phyloP scores from a whole-genome alignment of 2,888 invertebrate species.

The Cerastis rubricosa region DNA sequence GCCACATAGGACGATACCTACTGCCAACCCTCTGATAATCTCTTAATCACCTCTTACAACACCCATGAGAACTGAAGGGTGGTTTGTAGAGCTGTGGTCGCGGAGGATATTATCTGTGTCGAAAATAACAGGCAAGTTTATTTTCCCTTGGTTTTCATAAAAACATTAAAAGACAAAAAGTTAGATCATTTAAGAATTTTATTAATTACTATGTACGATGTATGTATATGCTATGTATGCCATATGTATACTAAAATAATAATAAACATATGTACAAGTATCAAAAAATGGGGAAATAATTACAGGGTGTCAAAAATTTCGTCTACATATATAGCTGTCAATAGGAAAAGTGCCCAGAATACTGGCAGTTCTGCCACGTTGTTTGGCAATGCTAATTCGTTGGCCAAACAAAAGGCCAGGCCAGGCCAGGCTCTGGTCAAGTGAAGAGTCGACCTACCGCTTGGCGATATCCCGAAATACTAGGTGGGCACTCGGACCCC shows the following conservation, averaged over 20 bases:
- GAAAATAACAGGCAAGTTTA: conserved; percentile 7
- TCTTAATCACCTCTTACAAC: conserved; percentile 56
- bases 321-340: no score
- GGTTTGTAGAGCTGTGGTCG: conserved; percentile 23
- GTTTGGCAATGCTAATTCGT: not conserved
- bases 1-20: conserved; percentile 37
- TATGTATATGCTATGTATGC: no score
- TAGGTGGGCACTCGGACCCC: no score
- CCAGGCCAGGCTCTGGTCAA: no score
- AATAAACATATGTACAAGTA: not conserved
- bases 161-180: not conserved
- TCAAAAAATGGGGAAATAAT: not conserved
- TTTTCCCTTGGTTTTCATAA: not conserved
- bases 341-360: not conserved
- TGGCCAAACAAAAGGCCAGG: not conserved
- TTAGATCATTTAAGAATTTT: not conserved
- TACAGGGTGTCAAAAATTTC: not conserved
- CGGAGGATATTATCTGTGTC: conserved; percentile 1
- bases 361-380: not conserved
- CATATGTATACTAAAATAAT: not conserved
- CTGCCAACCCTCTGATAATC: conserved; percentile 52
- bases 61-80: conserved; percentile 47
- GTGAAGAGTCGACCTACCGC: no score
- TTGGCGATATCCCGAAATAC: no score
- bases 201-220: not conserved